Evolutionary conservation across 2,797 vertebrate species (phyloP).

Genomic region (Rhynchotus rufescens): DNA sequence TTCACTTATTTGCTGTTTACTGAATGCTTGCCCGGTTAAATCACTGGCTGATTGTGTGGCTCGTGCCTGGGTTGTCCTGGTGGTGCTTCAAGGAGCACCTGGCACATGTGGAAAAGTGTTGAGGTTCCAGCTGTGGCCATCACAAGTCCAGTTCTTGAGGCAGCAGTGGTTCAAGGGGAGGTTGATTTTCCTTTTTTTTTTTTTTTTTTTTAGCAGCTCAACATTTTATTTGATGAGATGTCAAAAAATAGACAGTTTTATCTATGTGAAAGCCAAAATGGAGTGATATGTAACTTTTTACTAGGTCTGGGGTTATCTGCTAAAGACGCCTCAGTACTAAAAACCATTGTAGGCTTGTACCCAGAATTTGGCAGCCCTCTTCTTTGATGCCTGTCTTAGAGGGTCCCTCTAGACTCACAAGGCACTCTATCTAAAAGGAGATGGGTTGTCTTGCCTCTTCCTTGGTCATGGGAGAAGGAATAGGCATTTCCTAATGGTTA

Average conservation of each 20-base stretch:
- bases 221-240: not conserved
- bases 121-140: rapidly evolving
- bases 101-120: not conserved
- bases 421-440: not conserved
- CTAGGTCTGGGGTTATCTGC: not conserved
- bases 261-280: not conserved
- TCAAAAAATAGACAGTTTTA: not conserved
- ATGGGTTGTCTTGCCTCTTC: not conserved
- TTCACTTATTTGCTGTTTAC: not conserved
- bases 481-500: not conserved
- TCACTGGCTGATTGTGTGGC: not conserved
- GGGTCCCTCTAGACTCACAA: not conserved
- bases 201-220: not conserved
- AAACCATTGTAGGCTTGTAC: not conserved
- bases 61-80: rapidly evolving
- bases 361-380: not conserved
- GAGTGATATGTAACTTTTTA: not conserved
- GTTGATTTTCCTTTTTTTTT: not conserved
- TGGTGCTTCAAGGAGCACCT: no score
- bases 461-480: not conserved
- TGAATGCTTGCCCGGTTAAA: not conserved
- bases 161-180: no score
- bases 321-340: not conserved
- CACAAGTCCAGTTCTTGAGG: rapidly evolving
- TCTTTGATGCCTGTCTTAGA: not conserved